Conservation (phyloP, 1,140 invertebrate species). For the Glossosoma conforme region DNA sequence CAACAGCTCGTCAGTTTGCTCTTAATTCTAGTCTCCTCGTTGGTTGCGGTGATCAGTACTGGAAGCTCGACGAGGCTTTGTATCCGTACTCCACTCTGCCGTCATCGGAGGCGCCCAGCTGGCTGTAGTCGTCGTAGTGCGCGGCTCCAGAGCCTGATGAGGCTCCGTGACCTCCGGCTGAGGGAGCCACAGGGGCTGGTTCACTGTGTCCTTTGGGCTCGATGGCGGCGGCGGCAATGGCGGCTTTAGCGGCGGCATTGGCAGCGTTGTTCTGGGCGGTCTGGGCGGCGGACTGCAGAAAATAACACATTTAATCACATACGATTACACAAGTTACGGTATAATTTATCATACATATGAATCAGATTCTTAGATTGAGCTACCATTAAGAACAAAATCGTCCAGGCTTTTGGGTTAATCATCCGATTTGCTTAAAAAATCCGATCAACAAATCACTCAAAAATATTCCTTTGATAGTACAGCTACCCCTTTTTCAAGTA, state of each 20-base stretch:
- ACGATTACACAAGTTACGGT: no score
- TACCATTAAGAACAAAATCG: no score
- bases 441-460: no score
- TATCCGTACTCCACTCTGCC: conserved; percentile 25
- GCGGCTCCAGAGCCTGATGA: neutral
- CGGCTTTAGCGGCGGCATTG: conserved; percentile 29
- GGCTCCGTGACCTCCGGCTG: conserved; percentile 2
- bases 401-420: no score
- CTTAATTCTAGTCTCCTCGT: no score
- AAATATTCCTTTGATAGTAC: no score
- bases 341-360: no score
- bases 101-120: conserved; percentile 23
- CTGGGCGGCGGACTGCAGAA: conserved; percentile 25
- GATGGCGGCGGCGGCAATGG: conserved; percentile 22
- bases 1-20: no score
- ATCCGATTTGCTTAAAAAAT: no score
- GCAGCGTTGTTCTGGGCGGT: conserved; percentile 28
- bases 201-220: no score
- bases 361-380: no score
- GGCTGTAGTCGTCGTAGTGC: conserved; percentile 28
- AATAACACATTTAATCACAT: conserved; percentile 3
- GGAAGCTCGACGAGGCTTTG: conserved; percentile 26
- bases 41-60: conserved; percentile 25
- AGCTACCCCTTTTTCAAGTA: no score
- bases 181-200: neutral